Percentiles rank a stretch among this genome's conserved stretches.
phyloP scores from a whole-genome alignment of 2,797 vertebrate species.

The Anas georgica region DNA sequence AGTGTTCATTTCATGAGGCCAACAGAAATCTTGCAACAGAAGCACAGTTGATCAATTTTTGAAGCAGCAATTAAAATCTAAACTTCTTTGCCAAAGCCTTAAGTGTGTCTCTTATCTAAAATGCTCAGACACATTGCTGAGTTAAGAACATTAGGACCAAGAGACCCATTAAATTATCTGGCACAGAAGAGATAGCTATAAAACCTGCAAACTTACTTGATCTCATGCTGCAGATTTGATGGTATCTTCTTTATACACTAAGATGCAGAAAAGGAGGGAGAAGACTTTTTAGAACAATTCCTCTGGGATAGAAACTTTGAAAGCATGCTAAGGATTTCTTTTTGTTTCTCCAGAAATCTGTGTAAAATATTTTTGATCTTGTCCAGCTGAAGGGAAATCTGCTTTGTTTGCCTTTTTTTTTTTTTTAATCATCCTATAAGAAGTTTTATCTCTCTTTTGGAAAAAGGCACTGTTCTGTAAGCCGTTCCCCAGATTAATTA shows the following conservation, averaged over 20 bases:
- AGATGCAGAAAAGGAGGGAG: not conserved
- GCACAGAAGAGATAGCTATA: constrained; percentile 34
- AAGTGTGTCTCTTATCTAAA: constrained; percentile 68
- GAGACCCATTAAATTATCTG: constrained; percentile 71
- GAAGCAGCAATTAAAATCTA: constrained; percentile 66
- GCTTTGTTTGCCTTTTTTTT: not conserved
- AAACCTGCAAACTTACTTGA: constrained; percentile 55
- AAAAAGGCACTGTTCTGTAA: not conserved
- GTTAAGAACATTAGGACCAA: constrained; percentile 72
- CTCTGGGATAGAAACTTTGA: not conserved
- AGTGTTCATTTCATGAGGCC: not conserved
- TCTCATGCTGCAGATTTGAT: not conserved
- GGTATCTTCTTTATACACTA: not conserved
- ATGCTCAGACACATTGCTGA: constrained; percentile 60
- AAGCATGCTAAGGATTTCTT: not conserved
- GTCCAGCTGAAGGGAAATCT: not conserved
- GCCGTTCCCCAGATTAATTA: not conserved
- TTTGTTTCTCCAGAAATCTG: not conserved
- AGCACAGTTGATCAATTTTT: constrained; percentile 57
- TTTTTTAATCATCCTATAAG: not conserved
- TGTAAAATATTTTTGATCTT: not conserved
- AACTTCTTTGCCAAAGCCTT: constrained; percentile 69
- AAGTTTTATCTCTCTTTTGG: not conserved
- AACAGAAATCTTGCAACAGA: not conserved
- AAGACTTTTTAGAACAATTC: not conserved